These are phyloP conservation scores for Platyscapa corneri DNA, from an alignment of 1,140 invertebrate genomes.

Conservation along the genomic window DNA sequence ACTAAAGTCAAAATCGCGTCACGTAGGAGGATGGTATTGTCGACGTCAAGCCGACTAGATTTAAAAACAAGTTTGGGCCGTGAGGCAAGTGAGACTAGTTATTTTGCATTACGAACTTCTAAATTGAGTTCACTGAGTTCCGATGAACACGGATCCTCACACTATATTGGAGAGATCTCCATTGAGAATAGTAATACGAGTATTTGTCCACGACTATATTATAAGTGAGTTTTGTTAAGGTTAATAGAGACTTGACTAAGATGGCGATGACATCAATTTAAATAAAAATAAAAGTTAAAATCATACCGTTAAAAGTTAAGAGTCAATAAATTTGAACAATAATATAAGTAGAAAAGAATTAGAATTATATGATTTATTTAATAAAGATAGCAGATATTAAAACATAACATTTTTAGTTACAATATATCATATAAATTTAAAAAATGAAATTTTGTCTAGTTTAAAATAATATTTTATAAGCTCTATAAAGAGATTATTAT, in stretches of 20 bases:
- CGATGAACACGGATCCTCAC: slow-evolving; percentile 12
- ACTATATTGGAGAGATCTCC: background rate
- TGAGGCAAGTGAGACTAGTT: slow-evolving; percentile 20
- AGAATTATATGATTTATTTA: too few species aligned
- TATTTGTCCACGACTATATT: slow-evolving; percentile 22
- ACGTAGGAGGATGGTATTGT: slow-evolving; percentile 38
- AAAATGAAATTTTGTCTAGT: too few species aligned
- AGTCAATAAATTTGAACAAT: too few species aligned
- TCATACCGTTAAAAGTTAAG: too few species aligned
- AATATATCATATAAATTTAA: too few species aligned
- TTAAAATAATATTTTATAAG: too few species aligned
- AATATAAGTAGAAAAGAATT: too few species aligned
- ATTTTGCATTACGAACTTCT: slow-evolving; percentile 27
- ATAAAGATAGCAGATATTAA: too few species aligned
- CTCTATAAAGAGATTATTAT: too few species aligned
- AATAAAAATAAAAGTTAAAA: too few species aligned
- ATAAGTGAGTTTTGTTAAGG: slow-evolving; percentile 55
- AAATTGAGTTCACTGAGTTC: slow-evolving; percentile 40
- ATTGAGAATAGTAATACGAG: background rate
- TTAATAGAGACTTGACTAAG: background rate
- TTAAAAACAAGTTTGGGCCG: slow-evolving; percentile 14
- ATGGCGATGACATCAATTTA: background rate
- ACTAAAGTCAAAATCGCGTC: background rate
- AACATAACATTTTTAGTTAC: too few species aligned
- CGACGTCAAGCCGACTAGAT: slow-evolving; percentile 32